These are phyloP conservation scores for Pollicipes pollicipes DNA, from an alignment of 1,140 invertebrate genomes.

Conservation along the genomic window DNA sequence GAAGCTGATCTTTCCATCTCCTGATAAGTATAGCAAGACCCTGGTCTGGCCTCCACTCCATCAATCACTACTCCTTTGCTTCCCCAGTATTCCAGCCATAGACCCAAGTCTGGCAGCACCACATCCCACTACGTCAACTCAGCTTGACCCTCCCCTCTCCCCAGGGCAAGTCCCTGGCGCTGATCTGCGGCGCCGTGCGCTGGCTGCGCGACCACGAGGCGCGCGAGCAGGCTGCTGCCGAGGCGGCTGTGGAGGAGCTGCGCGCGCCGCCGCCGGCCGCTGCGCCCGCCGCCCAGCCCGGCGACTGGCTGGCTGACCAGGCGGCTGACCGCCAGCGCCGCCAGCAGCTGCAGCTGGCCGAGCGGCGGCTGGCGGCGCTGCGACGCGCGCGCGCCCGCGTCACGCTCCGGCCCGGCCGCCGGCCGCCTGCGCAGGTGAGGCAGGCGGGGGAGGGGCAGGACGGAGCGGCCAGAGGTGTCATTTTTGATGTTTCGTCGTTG, in stretches of 20 bases:
- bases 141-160: too few relatives aligned
- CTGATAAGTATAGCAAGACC: too few relatives aligned
- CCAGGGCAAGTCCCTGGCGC: conserved; percentile 3
- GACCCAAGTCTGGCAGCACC: too few relatives aligned
- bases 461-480: too few relatives aligned
- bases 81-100: too few relatives aligned
- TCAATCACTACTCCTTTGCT: too few relatives aligned
- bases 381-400: neutral
- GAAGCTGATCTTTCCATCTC: too few relatives aligned
- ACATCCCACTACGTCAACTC: too few relatives aligned
- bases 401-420: neutral
- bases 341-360: neutral
- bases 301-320: neutral
- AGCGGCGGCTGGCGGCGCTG: neutral
- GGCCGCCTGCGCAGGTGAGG: neutral
- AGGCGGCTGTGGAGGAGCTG: neutral
- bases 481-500: too few relatives aligned
- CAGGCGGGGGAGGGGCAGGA: too few relatives aligned
- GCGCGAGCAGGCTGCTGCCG: neutral
- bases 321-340: neutral
- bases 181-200: neutral
- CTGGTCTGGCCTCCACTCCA: too few relatives aligned
- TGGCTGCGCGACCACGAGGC: conserved; percentile 3
- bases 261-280: neutral
- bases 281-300: neutral